Percentiles rank a stretch among this genome's conserved stretches.
These are phyloP conservation scores for Noturus placidus DNA, from an alignment of 2,113 vertebrate species.

Conservation along the genomic window DNA sequence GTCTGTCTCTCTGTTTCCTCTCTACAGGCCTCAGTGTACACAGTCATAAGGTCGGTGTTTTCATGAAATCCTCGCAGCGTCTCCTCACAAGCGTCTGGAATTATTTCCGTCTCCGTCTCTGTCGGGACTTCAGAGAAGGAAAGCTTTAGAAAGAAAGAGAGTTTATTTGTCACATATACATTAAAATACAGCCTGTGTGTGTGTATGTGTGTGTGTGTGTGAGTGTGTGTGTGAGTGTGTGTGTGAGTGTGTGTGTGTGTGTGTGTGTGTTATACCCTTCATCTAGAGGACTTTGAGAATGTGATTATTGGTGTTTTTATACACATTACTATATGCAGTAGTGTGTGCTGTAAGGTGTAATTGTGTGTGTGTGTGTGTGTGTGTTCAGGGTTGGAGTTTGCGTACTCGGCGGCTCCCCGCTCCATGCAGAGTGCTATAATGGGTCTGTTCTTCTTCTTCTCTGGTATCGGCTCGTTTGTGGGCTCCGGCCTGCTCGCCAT, in stretches of 20 bases:
- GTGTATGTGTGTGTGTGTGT: slow-evolving; percentile 31
- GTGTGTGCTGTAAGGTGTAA: not conserved
- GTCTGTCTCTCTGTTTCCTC: not conserved
- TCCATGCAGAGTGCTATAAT: slow-evolving; percentile 98
- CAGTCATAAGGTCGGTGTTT: slow-evolving; percentile 71
- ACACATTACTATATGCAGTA: slow-evolving; percentile 1
- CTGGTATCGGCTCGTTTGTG: slow-evolving; percentile 93
- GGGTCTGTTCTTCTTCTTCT: slow-evolving; percentile 98
- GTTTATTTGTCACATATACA: not conserved
- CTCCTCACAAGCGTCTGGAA: not conserved
- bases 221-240: slow-evolving; percentile 40
- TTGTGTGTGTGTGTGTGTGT: slow-evolving; percentile 40
- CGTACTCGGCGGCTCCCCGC: slow-evolving; percentile 92
- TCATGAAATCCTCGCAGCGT: slow-evolving; percentile 74
- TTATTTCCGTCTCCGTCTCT: not conserved
- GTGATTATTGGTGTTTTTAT: not conserved
- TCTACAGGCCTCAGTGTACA: slow-evolving; percentile 68
- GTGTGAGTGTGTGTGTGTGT: slow-evolving; percentile 39
- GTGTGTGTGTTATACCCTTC: slow-evolving; percentile 17
- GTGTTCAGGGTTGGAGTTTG: slow-evolving; percentile 89
- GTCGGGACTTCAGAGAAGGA: not conserved
- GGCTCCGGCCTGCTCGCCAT: slow-evolving; percentile 89
- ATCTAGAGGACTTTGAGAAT: not conserved
- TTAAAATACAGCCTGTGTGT: slow-evolving; percentile 18
- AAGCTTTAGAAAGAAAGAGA: not conserved